Conservation (phyloP, 2,888 invertebrate genomes). For the Deroplatys truncata region DNA sequence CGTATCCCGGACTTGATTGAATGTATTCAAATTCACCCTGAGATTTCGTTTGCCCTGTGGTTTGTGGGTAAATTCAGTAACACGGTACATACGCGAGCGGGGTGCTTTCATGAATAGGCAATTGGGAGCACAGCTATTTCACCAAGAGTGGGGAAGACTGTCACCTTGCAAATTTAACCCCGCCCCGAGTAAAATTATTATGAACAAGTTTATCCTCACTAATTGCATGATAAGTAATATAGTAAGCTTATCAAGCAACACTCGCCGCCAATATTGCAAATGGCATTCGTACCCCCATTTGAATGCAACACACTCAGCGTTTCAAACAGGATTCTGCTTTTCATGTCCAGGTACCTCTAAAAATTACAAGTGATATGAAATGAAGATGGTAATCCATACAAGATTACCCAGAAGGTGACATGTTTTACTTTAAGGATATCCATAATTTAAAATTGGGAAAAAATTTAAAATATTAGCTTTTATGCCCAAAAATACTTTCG, state of each 20-base stretch:
- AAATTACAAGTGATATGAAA: no score
- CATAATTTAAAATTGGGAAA: no score
- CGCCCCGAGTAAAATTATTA: not conserved
- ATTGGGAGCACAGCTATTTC: not conserved
- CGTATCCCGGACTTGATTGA: not conserved
- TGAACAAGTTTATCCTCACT: not conserved
- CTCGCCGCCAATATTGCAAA: not conserved
- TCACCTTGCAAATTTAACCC: not conserved
- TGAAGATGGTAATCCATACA: no score
- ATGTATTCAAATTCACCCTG: not conserved
- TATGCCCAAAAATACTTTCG: no score
- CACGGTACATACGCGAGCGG: not conserved
- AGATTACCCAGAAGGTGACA: no score
- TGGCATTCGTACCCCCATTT: not conserved
- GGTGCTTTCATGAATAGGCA: not conserved
- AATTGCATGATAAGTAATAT: not conserved
- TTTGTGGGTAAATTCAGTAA: not conserved
- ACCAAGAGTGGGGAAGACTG: not conserved
- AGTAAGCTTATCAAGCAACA: not conserved
- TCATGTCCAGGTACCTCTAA: not conserved
- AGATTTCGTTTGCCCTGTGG: not conserved
- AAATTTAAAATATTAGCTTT: no score
- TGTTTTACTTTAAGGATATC: no score
- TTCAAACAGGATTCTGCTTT: not conserved
- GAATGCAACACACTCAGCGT: not conserved